Conservation (phyloP, 2,888 invertebrate species). For the Leptinotarsa haldemani region DNA sequence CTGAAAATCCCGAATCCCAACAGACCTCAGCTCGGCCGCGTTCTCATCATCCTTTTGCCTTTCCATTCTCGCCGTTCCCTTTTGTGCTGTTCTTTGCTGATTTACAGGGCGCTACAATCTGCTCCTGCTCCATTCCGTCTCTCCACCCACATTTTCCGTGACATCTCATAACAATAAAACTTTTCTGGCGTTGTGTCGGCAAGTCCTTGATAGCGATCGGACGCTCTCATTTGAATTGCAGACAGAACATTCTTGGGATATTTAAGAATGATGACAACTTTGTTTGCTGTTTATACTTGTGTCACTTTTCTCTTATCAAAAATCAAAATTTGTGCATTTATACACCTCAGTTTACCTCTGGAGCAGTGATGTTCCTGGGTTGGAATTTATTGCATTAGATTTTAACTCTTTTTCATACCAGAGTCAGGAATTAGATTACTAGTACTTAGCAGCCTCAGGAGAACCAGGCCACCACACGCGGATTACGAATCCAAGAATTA, state of each 20-base stretch:
- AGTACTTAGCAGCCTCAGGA: no score
- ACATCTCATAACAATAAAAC: conserved; percentile 41
- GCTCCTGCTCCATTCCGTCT: conserved; percentile 53
- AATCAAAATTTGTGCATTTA: no score
- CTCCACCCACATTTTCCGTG: conserved; percentile 33
- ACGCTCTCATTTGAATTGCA: neutral
- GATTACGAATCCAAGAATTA: no score
- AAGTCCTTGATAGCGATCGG: conserved; percentile 4
- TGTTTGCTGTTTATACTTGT: neutral
- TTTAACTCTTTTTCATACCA: no score
- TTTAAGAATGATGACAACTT: neutral
- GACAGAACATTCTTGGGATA: neutral
- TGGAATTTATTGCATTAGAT: no score
- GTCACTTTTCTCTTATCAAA: neutral
- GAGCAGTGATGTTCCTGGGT: no score
- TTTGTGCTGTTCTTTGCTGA: conserved; percentile 54
- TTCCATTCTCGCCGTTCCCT: conserved; percentile 53
- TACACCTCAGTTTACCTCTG: no score
- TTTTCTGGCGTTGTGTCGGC: conserved; percentile 31
- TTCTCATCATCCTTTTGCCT: conserved; percentile 20
- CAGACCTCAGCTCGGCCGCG: conserved; percentile 21
- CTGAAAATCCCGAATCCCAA: conserved; percentile 35
- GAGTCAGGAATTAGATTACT: no score
- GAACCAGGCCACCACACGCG: no score
- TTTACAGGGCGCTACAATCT: conserved; percentile 52